Conservation (phyloP, 1,140 invertebrate species). For the Nymphalis io region DNA sequence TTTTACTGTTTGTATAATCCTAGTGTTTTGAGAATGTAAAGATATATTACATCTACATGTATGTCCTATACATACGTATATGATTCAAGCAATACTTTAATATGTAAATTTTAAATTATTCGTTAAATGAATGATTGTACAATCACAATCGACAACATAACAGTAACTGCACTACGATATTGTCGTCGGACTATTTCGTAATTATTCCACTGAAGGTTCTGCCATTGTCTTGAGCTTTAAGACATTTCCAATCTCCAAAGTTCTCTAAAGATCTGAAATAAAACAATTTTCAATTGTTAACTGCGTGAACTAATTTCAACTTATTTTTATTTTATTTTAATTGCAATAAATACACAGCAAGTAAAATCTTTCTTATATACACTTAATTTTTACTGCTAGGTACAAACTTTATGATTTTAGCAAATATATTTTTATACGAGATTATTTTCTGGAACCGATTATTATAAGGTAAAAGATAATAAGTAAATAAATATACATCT, state of each 20-base stretch:
- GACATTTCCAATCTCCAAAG: conserved; percentile 12
- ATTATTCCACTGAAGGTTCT: neutral
- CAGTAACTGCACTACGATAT: neutral
- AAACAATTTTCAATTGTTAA: neutral
- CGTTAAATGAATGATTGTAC: neutral
- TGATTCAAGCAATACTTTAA: too few relatives aligned
- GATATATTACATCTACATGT: too few relatives aligned
- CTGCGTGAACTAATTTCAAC: neutral
- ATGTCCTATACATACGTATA: too few relatives aligned
- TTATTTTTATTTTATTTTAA: neutral
- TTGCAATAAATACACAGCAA: neutral
- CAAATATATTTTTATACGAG: too few relatives aligned
- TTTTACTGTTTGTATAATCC: too few relatives aligned
- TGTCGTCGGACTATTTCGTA: conserved; percentile 1
- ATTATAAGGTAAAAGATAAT: too few relatives aligned
- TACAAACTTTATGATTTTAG: too few relatives aligned
- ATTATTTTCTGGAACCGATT: too few relatives aligned
- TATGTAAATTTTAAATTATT: neutral
- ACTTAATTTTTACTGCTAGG: too few relatives aligned
- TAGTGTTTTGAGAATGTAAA: too few relatives aligned
- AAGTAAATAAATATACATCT: too few relatives aligned
- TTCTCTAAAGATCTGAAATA: conserved; percentile 10
- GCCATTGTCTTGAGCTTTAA: neutral
- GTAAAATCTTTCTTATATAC: too few relatives aligned
- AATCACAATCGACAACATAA: neutral